Evolutionary conservation across 2,888 invertebrate species (phyloP), one percentile per base, ranked within the genome.

Genomic region (Eurytoma adleriae): DNA sequence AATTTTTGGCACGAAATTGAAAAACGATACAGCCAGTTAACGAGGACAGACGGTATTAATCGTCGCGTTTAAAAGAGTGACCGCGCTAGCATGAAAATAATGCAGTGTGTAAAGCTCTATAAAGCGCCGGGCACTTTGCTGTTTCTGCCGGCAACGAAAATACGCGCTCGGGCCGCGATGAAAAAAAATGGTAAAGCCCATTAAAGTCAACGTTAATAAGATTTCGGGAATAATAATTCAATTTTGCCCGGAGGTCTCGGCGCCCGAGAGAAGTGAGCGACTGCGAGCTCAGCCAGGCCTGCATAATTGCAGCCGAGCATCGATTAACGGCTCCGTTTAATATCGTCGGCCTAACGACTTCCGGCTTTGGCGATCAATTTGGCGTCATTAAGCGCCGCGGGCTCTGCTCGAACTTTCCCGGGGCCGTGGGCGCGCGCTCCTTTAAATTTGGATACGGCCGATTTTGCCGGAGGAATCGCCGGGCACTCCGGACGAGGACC

Each of bases 271-370:
- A 72, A 72, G 27, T 61, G 62, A 72, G 18, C 69, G 52, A 50
- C 27, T 18, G 57, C 14, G 16, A 40, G 13, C 56, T 40, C 40
- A 50, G 66, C 48, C 48, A 30, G 50, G 3, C 30, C 54, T 76
- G 70, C 68, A 75, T 66, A 71, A 79, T 79, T 75, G 57, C 64
- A 71, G 69, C 69, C 16, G 68, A 62, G 73, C 73, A 74, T 74
- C 81, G 81, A 81, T 81, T 74, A 74, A 75, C 78, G 74, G 70
- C 75, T 62, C 40, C 70, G 67, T 71, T 81, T 78, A 78, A 81
- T 81, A 81, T 62, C 57, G 18, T 24, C 57, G n/a, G 62, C 27
- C 71, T 82, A 82, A 79, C 82, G 82, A 82, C 75, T 81, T 79
- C 72, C 75, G 54, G 66, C 68, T 59, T 75, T 72, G 18, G 64